A percentile compares a stretch with the other conserved stretches of the same genome.
phyloP scores from a whole-genome alignment of 2,888 invertebrate species.

The Archips crataeganus region DNA sequence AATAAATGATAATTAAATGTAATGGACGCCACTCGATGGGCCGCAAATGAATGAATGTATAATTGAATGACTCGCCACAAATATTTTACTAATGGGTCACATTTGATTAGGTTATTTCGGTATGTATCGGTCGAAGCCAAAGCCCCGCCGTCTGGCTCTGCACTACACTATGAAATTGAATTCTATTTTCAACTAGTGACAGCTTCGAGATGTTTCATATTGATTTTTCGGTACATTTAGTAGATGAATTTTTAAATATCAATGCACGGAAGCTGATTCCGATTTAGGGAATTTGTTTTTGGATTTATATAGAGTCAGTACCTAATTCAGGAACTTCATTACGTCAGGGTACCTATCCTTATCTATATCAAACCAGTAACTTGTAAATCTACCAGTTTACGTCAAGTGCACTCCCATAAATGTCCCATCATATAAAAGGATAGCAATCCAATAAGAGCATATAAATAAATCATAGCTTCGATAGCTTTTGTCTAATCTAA shows the following conservation, averaged over 20 bases:
- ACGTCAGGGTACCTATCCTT: not conserved
- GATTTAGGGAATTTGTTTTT: too few relatives aligned
- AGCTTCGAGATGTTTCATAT: conserved; percentile 17
- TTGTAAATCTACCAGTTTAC: not conserved
- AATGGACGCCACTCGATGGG: conserved; percentile 73
- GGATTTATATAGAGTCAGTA: too few relatives aligned
- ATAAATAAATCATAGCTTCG: conserved; percentile 82
- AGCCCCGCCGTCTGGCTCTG: conserved; percentile 26
- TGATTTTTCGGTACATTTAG: not conserved
- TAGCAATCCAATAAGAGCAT: conserved; percentile 77
- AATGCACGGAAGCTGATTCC: not conserved
- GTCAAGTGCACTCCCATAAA: conserved; percentile 30
- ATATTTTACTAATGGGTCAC: conserved; percentile 78
- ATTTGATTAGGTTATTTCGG: conserved; percentile 73
- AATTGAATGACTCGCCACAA: conserved; percentile 78
- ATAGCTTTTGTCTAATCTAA: conserved; percentile 82
- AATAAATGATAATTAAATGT: conserved; percentile 76
- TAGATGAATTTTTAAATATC: not conserved
- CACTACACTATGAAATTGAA: conserved; percentile 45
- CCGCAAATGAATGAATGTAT: conserved; percentile 76
- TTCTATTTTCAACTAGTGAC: conserved; percentile 48
- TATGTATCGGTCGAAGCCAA: conserved; percentile 14
- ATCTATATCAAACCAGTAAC: not conserved
- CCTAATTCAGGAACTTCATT: too few relatives aligned
- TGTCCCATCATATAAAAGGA: conserved; percentile 59